These are phyloP conservation scores for Tethea ocularis DNA, from an alignment of 2,888 invertebrate genomes.

Conservation along the genomic window DNA sequence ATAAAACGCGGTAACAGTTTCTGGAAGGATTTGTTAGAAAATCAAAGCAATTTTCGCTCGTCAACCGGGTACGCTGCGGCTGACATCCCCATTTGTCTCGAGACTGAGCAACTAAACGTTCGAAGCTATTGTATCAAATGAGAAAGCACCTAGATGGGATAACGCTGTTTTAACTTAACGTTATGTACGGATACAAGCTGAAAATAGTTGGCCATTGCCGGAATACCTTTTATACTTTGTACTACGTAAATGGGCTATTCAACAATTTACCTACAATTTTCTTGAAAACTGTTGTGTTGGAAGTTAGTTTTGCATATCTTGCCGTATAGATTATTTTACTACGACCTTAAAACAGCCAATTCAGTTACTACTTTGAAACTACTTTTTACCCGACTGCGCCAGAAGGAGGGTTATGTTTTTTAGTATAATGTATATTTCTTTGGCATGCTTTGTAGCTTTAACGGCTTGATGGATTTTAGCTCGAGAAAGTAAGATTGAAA, in stretches of 20 bases:
- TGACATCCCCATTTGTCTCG: slow-evolving; percentile 67
- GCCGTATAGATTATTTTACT: background rate
- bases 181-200: slow-evolving; percentile 26
- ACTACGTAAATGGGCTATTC: background rate
- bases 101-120: slow-evolving; percentile 41
- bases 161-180: slow-evolving; percentile 43
- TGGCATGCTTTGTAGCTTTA: too few species aligned
- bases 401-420: too few species aligned
- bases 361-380: too few species aligned
- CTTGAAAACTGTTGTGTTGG: background rate
- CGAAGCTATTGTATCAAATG: slow-evolving; percentile 44
- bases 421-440: too few species aligned
- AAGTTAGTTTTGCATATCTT: background rate
- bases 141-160: slow-evolving; percentile 43
- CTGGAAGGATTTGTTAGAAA: slow-evolving; percentile 52
- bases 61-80: slow-evolving; percentile 53
- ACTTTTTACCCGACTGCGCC: too few species aligned
- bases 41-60: slow-evolving; percentile 67
- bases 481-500: too few species aligned
- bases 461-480: too few species aligned
- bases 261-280: background rate
- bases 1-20: slow-evolving; percentile 45
- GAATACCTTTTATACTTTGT: background rate
- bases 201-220: background rate
- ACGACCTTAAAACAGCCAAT: too few species aligned